Conservation (phyloP, 2,888 invertebrate genomes). For the Brachyopa scutellaris region DNA sequence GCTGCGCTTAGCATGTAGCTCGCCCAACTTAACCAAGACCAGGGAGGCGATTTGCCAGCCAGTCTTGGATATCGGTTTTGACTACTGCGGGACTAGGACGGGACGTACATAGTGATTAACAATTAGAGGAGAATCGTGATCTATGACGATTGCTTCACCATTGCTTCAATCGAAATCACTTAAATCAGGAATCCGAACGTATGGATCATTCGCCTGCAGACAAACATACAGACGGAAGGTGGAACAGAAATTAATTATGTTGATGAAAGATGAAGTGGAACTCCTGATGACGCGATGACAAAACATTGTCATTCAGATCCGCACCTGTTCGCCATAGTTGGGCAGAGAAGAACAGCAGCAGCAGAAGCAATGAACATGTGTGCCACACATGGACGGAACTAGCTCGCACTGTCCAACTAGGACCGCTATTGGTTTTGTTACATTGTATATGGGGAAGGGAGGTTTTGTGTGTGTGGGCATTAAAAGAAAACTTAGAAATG, state of each 20-base stretch:
- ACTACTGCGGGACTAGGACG: slow-evolving; percentile 58
- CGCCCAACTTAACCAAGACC: slow-evolving; percentile 12
- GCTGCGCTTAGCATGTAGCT: neutral
- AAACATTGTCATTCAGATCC: slow-evolving; percentile 1
- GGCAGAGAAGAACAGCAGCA: slow-evolving; percentile 10
- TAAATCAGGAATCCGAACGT: slow-evolving; percentile 44
- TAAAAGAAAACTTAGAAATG: slow-evolving; percentile 30
- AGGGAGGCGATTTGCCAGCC: slow-evolving; percentile 9
- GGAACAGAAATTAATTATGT: slow-evolving; percentile 57
- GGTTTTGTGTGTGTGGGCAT: slow-evolving; percentile 44
- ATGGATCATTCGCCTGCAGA: slow-evolving; percentile 39
- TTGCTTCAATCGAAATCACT: slow-evolving; percentile 35
- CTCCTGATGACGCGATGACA: neutral
- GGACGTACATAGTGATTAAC: slow-evolving; percentile 62
- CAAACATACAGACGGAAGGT: neutral
- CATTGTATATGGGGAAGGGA: slow-evolving; percentile 6
- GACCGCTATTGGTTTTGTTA: slow-evolving; percentile 14
- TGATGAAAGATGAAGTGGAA: slow-evolving; percentile 33
- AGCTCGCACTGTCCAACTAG: neutral
- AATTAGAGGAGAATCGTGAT: slow-evolving; percentile 67
- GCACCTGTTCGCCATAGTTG: slow-evolving; percentile 54
- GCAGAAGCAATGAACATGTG: slow-evolving; percentile 20
- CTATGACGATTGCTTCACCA: slow-evolving; percentile 64
- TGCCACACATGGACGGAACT: slow-evolving; percentile 59
- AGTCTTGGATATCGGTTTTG: slow-evolving; percentile 32